These are phyloP conservation scores for Eunapius fragilis DNA, from an alignment of 37 sponge, comb jelly and placozoan species.

Conservation along the genomic window DNA sequence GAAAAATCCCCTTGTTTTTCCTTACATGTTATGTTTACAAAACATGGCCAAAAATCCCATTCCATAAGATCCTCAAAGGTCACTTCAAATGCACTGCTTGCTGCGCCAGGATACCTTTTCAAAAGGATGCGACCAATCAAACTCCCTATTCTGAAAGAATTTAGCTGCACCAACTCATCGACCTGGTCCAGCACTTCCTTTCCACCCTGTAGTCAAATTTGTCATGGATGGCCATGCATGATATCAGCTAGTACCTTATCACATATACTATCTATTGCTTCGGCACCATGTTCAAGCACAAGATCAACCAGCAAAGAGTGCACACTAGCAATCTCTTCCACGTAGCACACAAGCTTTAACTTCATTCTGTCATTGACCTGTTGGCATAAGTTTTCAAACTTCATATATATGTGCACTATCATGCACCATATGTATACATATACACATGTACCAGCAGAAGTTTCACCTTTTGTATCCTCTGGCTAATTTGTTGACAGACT, in stretches of 20 bases:
- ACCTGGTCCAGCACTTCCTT: neutral
- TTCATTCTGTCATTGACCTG: conserved; percentile 10
- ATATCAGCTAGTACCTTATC: neutral
- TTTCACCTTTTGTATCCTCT: neutral
- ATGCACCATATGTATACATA: too few relatives aligned
- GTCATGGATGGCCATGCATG: neutral
- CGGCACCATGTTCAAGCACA: neutral
- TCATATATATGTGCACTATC: too few relatives aligned
- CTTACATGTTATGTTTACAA: neutral
- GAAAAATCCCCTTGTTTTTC: too few relatives aligned
- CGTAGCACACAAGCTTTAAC: neutral
- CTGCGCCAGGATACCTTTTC: conserved; percentile 1
- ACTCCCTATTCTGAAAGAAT: neutral
- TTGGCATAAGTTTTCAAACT: too few relatives aligned
- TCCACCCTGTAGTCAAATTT: neutral
- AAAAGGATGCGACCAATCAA: neutral
- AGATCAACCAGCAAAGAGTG: neutral
- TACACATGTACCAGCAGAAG: neutral
- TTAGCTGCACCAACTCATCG: neutral
- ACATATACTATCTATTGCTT: conserved; percentile 18
- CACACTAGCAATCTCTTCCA: neutral
- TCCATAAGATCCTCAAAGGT: conserved; percentile 6
- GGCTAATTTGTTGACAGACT: neutral
- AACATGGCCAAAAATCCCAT: conserved; percentile 23
- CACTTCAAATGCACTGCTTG: neutral